Percentiles rank a stretch among this genome's conserved stretches.
phyloP scores from a whole-genome alignment of 1,140 invertebrate species.

The Hetaerina americana region DNA sequence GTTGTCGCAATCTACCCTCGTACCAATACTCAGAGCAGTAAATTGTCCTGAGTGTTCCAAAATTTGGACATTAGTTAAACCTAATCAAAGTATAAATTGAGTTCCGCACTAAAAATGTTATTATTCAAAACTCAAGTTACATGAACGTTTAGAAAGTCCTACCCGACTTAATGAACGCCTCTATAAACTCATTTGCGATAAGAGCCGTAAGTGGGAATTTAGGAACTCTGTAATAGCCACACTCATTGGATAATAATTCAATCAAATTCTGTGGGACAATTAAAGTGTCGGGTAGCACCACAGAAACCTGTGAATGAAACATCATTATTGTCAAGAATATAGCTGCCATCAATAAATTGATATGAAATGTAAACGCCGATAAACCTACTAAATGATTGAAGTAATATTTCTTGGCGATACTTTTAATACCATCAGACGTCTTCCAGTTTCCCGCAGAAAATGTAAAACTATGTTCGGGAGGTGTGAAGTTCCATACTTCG shows the following conservation, averaged over 20 bases:
- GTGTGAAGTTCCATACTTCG: constrained; percentile 36
- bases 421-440: constrained; percentile 15
- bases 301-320: constrained; percentile 32
- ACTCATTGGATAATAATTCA: constrained; percentile 29
- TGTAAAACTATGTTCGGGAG: constrained; percentile 27
- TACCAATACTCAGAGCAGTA: not conserved
- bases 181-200: constrained; percentile 35
- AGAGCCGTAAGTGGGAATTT: constrained; percentile 30
- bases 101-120: no score
- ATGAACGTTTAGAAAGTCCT: no score
- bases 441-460: constrained; percentile 19
- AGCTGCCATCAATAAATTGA: constrained; percentile 23
- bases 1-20: not conserved
- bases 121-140: no score
- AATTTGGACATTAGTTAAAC: no score
- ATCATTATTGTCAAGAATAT: constrained; percentile 19
- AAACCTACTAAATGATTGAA: constrained; percentile 39
- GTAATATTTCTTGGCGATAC: constrained; percentile 27
- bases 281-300: constrained; percentile 35
- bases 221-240: constrained; percentile 39
- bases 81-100: no score
- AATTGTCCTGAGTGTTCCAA: no score
- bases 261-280: constrained; percentile 27
- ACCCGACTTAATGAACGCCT: constrained; percentile 38
- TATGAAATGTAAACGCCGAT: not conserved